phyloP scores from a whole-genome alignment of 2,797 vertebrate genomes.

The Nothura maculosa region DNA sequence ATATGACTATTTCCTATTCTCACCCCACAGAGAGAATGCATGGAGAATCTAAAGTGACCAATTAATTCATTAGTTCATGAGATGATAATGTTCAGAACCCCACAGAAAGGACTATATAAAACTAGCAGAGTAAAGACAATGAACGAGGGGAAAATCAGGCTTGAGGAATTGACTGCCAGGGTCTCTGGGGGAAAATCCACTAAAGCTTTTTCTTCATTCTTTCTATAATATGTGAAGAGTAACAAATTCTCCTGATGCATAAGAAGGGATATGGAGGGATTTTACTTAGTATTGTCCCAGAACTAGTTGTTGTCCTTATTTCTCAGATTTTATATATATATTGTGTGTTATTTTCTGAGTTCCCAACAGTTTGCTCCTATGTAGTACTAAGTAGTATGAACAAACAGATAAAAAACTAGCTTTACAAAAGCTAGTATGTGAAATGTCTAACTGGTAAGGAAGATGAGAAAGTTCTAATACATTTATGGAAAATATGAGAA shows the following conservation, averaged over 20 bases:
- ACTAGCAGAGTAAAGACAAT: background rate
- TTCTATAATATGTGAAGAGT: background rate
- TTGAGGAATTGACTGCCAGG: background rate
- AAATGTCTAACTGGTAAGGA: background rate
- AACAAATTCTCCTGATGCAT: background rate
- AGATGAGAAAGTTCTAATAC: background rate
- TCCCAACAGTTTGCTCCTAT: background rate
- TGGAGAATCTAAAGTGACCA: slow-evolving; percentile 5
- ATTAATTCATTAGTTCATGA: background rate
- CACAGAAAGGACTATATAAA: background rate
- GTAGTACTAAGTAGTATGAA: background rate
- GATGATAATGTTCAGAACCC: background rate
- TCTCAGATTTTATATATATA: background rate
- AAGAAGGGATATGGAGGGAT: background rate
- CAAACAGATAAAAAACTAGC: background rate
- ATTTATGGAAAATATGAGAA: background rate
- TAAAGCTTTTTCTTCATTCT: background rate
- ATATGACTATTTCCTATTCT: slow-evolving; percentile 2
- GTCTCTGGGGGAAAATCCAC: background rate
- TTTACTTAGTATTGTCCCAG: accelerated
- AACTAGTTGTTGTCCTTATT: accelerated
- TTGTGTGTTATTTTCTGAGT: background rate
- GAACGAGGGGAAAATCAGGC: background rate
- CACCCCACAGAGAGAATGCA: background rate
- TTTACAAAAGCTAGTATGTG: background rate